Conservation (phyloP, 1,140 invertebrate genomes). For the Drosophila ironensis region DNA sequence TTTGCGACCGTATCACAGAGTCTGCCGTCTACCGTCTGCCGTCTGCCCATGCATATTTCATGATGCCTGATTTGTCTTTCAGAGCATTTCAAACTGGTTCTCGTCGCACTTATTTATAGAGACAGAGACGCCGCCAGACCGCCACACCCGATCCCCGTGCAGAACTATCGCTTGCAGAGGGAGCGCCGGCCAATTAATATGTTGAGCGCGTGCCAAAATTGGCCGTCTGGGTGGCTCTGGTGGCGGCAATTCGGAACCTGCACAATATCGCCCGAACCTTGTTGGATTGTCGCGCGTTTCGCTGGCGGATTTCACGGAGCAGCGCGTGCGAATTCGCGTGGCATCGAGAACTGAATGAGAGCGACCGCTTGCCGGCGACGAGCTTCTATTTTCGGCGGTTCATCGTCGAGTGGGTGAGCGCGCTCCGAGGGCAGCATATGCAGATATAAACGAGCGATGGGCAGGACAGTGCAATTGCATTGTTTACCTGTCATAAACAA, state of each 20-base stretch:
- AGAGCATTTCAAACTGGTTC: slow-evolving; percentile 33
- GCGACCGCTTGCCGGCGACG: slow-evolving; percentile 13
- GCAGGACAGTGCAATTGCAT: slow-evolving; percentile 6
- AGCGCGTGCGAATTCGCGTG: slow-evolving; percentile 63
- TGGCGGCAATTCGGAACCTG: slow-evolving; percentile 16
- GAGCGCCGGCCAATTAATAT: slow-evolving; percentile 35
- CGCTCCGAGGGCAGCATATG: no score
- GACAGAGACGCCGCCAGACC: not conserved
- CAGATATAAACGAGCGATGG: slow-evolving; percentile 2
- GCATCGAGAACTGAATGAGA: slow-evolving; percentile 61
- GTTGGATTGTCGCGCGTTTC: not conserved
- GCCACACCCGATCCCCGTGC: not conserved
- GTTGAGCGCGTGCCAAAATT: slow-evolving; percentile 57
- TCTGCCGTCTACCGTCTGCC: no score
- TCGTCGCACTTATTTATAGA: slow-evolving; percentile 32
- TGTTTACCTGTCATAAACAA: slow-evolving; percentile 62
- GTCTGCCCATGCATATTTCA: slow-evolving; percentile 52
- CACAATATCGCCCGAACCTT: slow-evolving; percentile 4
- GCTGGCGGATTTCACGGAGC: slow-evolving; percentile 11
- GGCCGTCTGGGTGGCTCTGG: no score
- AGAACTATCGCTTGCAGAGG: slow-evolving; percentile 1
- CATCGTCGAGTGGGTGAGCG: slow-evolving; percentile 18
- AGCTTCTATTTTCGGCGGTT: slow-evolving; percentile 45
- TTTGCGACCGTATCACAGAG: slow-evolving; percentile 3
- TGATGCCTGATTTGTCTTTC: slow-evolving; percentile 12